Percentiles rank a stretch among this genome's conserved stretches.
Evolutionary conservation across 2,797 vertebrate species (phyloP).

Genomic region (Glyptemys insculpta): DNA sequence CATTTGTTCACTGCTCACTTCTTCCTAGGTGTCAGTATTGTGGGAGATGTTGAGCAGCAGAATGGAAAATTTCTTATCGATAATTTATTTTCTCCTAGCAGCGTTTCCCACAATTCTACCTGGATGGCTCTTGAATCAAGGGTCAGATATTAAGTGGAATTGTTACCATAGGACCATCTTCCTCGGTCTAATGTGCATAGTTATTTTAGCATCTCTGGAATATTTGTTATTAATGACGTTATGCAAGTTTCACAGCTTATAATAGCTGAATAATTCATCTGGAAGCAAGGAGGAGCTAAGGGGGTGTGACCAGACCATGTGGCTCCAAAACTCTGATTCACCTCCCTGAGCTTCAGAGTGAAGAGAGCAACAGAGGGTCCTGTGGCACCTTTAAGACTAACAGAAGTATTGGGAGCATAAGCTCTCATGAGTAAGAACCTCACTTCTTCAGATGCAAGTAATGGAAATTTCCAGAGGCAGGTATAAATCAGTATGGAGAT

Average conservation of each 20-base stretch:
- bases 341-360: too few relatives aligned
- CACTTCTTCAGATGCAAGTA: too few relatives aligned
- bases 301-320: too few relatives aligned
- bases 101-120: background rate
- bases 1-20: background rate
- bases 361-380: background rate
- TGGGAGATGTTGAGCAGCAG: background rate
- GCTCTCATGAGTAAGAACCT: too few relatives aligned
- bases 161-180: background rate
- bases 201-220: background rate
- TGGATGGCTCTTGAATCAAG: background rate
- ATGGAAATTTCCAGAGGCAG: too few relatives aligned
- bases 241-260: background rate
- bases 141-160: background rate
- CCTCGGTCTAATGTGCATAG: background rate
- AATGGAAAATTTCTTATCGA: background rate
- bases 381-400: too few relatives aligned
- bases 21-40: background rate
- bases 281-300: background rate
- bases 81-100: background rate
- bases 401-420: too few relatives aligned
- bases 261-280: background rate
- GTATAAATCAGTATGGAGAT: too few relatives aligned
- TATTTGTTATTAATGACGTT: background rate
- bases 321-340: background rate